Evolutionary conservation across 2,888 invertebrate species (phyloP), one percentile per base, ranked within the genome.

Genomic region (Microdon myrmicae): DNA sequence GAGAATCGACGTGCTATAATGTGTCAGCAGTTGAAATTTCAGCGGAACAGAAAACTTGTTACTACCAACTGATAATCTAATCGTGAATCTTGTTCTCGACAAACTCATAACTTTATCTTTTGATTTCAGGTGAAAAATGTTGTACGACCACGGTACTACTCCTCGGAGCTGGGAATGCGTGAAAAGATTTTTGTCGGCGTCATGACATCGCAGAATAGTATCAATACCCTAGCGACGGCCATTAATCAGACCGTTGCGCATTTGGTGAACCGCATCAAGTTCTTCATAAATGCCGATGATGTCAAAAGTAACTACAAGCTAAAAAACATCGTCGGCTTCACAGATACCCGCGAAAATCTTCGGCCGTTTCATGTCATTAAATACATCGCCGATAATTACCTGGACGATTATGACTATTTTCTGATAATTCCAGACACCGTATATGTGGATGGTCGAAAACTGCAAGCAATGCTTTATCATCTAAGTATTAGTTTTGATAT

Each of bases 401-500:
- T 90, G 22, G 90, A 95, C 71, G 91, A 90, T 71, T 97, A 90
- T 79, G 95, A 97, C 79, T 97, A 92, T 82, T 96, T 95, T 81
- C 90, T 93, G 76, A 82, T 98, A 38, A 86, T 91, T 34, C 88
- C 90, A 29, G 97, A 97, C 79, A 84, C 85, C 4, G 88, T 90
- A 1, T 97, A 90, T 75, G 84, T 97, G 41, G 91, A 96, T 77
- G 90, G 90, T 0, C 85, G 90, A 32, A 86, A 85, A 44, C 80
- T 97, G 35, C 82, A 85, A 16, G 84, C 89, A 56, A 81, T 94
- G 45, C 87, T 91, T 4, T 85, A 86, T 31, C 85, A 85, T 72
- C 86, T 95, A 64, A 94, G 94, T 75, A 89, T 94, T 45, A 90
- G 90, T 71, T 87, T 89, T 77, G 89, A 94, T 75, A 85, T 96